A percentile compares a stretch with the other conserved stretches of the same genome.
Conservation (phyloP, 1,140 invertebrate genomes). For the Popillia japonica region DNA sequence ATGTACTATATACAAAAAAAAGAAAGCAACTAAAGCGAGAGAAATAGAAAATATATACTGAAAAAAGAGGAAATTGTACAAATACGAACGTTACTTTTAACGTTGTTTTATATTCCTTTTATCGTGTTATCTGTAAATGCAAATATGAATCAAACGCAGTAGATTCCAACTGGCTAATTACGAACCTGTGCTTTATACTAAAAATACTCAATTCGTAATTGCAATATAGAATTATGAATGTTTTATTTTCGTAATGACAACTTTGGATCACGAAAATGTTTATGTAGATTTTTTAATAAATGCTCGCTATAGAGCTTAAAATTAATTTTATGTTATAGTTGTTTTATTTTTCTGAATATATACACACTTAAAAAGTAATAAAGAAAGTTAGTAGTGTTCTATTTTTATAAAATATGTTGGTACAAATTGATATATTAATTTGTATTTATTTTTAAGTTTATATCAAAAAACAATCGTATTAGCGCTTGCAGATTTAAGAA, state of each 20-base stretch:
- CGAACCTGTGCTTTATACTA: neutral
- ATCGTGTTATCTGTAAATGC: neutral
- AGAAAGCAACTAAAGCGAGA: neutral
- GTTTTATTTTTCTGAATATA: too few relatives aligned
- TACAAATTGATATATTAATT: too few relatives aligned
- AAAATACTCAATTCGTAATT: neutral
- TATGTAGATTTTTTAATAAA: too few relatives aligned
- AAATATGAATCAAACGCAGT: neutral
- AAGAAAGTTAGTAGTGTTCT: too few relatives aligned
- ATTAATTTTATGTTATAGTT: too few relatives aligned
- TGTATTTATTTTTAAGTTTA: too few relatives aligned
- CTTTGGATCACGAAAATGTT: too few relatives aligned
- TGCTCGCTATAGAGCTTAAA: too few relatives aligned
- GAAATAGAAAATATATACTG: neutral
- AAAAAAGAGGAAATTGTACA: neutral
- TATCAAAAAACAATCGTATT: too few relatives aligned
- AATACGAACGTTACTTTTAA: neutral
- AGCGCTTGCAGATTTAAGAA: too few relatives aligned
- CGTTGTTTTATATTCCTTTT: neutral
- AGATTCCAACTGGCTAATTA: neutral
- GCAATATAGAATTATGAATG: neutral
- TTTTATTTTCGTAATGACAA: neutral
- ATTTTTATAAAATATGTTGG: too few relatives aligned
- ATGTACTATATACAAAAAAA: constrained; percentile 19
- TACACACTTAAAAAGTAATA: too few relatives aligned